A percentile compares a stretch with the other conserved stretches of the same genome.
phyloP scores from a whole-genome alignment of 1,140 invertebrate species.

The Charaxes varanes region DNA sequence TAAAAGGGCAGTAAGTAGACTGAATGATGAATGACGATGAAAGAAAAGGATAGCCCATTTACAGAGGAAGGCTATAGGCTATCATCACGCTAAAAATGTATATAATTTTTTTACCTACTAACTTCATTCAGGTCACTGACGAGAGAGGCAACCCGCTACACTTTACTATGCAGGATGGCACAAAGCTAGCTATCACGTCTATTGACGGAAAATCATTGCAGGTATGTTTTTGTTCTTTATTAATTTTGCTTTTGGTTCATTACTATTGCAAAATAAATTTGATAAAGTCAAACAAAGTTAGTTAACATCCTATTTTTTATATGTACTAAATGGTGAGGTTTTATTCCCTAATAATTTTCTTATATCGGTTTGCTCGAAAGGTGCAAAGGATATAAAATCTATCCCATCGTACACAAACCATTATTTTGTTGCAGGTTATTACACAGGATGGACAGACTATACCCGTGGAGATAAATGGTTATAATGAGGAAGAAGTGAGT shows the following conservation, averaged over 20 bases:
- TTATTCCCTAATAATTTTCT: too few species aligned
- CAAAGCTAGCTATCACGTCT: conserved; percentile 71
- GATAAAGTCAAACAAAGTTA: conserved; percentile 5
- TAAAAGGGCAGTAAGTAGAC: conserved; percentile 23
- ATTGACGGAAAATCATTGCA: conserved; percentile 70
- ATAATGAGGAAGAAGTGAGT: conserved; percentile 46
- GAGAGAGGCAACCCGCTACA: conserved; percentile 80
- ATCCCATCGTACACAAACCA: too few species aligned
- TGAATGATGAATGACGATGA: too few species aligned
- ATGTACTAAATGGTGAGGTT: too few species aligned
- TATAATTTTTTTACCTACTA: neutral
- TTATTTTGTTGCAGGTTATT: conserved; percentile 66
- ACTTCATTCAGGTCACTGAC: conserved; percentile 74
- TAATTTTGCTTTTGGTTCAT: too few species aligned
- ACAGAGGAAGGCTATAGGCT: too few species aligned
- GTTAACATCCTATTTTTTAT: too few species aligned
- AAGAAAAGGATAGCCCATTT: too few species aligned
- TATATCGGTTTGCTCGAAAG: too few species aligned
- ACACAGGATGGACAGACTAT: conserved; percentile 72
- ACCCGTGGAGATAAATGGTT: conserved; percentile 66
- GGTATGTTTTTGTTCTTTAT: conserved; percentile 40
- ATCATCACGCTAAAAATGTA: too few species aligned
- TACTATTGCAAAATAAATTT: too few species aligned
- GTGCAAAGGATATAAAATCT: too few species aligned
- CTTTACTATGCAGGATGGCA: conserved; percentile 80